Evolutionary conservation across 2,797 vertebrate species (phyloP), one percentile per base, ranked within the genome.

Genomic region (Kryptopterus vitreolus): DNA sequence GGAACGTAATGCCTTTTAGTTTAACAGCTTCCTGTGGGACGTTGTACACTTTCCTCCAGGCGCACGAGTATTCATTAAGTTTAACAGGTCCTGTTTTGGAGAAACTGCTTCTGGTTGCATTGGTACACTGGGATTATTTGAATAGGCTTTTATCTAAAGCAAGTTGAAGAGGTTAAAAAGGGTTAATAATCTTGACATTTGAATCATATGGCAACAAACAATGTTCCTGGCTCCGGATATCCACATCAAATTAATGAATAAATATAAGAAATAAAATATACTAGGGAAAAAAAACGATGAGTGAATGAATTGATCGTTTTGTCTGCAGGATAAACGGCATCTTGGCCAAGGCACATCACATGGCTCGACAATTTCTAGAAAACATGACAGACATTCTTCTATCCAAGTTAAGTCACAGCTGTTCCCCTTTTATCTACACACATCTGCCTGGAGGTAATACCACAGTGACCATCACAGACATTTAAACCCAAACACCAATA

Each of bases 11-110:
- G 4, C 3, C 62, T 61, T 55, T 70, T 50, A 22, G 71, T 33
- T 80, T 66, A 57, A 46, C 31, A 80, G 72, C 63, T 76, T 81
- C 50, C 52, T 80, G 50, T 55, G 50, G 52, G 62, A 68, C n/a
- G 29, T 46, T 26, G 24, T 18, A 43, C 2, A 18, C 48, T 58
- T 66, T 66, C 52, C 71, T 74, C 22, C 33, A 16, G 33, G 48
- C 48, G 10, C 48, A 68, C 6, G 46, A 50, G 29, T 52, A 24
- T 72, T 55, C 18, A 35, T 72, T n/a, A 55, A 1, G 29, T 55
- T 35, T 33, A 72, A 53, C 53, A 26, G 71, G 22, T 53, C 69
- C 50, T 33, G 50, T 33, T 11, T 35, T 72, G 3, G 6, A 15
- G 12, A 1, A 8, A 9, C 26, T 22, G 9, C 52, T 72, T n/a